phyloP scores from a whole-genome alignment of 1,140 invertebrate genomes.

The Samia ricini region DNA sequence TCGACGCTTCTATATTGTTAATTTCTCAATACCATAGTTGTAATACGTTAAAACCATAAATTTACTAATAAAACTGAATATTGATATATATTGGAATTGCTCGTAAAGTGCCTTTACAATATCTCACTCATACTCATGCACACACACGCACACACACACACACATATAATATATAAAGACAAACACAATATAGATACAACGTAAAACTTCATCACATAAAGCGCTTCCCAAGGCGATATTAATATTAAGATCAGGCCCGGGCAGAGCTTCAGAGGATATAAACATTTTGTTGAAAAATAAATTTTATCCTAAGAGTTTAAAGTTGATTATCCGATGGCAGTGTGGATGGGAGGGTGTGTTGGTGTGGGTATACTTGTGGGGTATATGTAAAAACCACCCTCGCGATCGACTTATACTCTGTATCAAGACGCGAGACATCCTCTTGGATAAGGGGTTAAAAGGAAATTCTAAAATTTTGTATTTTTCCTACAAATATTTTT shows the following conservation, averaged over 20 bases:
- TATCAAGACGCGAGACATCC: slow-evolving; percentile 61
- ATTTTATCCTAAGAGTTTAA: slow-evolving; percentile 6
- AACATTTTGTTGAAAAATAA: neutral
- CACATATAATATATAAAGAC: slow-evolving; percentile 1
- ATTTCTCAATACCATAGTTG: too few relatives aligned
- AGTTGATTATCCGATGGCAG: slow-evolving; percentile 7
- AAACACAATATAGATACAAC: slow-evolving; percentile 21
- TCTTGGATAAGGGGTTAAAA: slow-evolving; percentile 24
- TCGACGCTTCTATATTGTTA: too few relatives aligned
- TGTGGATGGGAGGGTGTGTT: slow-evolving; percentile 26
- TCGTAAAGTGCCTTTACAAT: too few relatives aligned
- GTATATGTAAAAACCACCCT: slow-evolving; percentile 75
- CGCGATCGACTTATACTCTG: slow-evolving; percentile 77
- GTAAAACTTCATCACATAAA: slow-evolving; percentile 37
- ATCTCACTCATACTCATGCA: neutral
- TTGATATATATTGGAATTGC: too few relatives aligned
- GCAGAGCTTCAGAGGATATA: slow-evolving; percentile 26
- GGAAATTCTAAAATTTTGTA: slow-evolving; percentile 16
- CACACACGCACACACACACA: slow-evolving; percentile 7
- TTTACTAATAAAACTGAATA: too few relatives aligned
- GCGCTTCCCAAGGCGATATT: slow-evolving; percentile 64
- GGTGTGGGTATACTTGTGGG: slow-evolving; percentile 64
- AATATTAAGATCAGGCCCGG: slow-evolving; percentile 72
- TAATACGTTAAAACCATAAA: too few relatives aligned
- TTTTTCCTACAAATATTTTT: neutral